A percentile compares a stretch with the other conserved stretches of the same genome.
Evolutionary conservation across 2,797 vertebrate species (phyloP).

Genomic region (Hydrocynus forskahlii): DNA sequence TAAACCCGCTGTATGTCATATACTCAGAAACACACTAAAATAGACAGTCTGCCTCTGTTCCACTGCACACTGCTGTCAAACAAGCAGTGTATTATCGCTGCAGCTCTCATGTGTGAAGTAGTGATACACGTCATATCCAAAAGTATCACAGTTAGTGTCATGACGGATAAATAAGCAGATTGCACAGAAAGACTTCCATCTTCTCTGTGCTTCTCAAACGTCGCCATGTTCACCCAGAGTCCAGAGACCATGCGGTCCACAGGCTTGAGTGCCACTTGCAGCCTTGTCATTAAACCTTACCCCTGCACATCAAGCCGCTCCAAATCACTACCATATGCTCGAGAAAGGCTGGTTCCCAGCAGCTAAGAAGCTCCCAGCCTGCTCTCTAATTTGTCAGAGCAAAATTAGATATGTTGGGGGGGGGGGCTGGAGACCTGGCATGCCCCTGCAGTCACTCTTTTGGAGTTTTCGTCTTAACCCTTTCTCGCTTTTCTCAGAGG

Average conservation of each 20-base stretch:
- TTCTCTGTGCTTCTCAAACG: slow-evolving; percentile 19
- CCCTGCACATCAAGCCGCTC: slow-evolving; percentile 73
- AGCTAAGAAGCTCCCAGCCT: slow-evolving; percentile 74
- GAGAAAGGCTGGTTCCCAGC: slow-evolving; percentile 72
- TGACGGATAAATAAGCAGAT: neutral
- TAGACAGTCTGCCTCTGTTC: neutral
- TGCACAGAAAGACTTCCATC: neutral
- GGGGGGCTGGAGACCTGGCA: slow-evolving; percentile 68
- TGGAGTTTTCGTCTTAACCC: slow-evolving; percentile 68
- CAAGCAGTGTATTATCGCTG: neutral
- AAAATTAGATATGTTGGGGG: slow-evolving; percentile 83
- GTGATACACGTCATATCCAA: neutral
- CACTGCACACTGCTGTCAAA: neutral
- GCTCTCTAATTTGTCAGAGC: slow-evolving; percentile 85
- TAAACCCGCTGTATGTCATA: neutral
- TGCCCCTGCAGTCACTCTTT: slow-evolving; percentile 66
- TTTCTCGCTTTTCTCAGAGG: slow-evolving; percentile 74
- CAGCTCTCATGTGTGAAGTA: neutral
- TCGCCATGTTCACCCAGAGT: slow-evolving; percentile 33
- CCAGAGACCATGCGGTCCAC: slow-evolving; percentile 24
- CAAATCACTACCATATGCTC: slow-evolving; percentile 84
- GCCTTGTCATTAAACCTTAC: slow-evolving; percentile 76
- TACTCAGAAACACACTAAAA: neutral
- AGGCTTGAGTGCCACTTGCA: slow-evolving; percentile 71
- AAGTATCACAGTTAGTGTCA: neutral